Evolutionary conservation across 2,797 vertebrate genomes (phyloP).

Genomic region (Phataginus tricuspis): DNA sequence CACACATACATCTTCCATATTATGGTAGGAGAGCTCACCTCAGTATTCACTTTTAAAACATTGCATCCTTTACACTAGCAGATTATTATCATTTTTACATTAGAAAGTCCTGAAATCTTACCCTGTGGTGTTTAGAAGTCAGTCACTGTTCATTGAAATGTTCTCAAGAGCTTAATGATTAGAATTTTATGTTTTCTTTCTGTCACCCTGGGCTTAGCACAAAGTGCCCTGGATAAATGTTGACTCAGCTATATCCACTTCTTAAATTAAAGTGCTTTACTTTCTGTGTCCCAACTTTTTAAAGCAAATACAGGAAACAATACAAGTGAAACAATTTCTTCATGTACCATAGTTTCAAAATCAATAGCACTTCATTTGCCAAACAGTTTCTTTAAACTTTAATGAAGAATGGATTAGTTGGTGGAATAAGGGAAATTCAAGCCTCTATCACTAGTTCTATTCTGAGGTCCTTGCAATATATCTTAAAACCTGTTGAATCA

Average conservation of each 20-base stretch:
- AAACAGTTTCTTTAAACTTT: constrained; percentile 73
- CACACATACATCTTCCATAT: accelerated
- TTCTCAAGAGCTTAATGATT: constrained; percentile 33
- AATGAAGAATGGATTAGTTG: constrained; percentile 79
- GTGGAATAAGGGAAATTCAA: constrained; percentile 37
- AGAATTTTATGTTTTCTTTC: constrained; percentile 57
- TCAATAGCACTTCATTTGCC: constrained; percentile 73
- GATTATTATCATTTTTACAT: neutral
- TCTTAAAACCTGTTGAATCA: neutral
- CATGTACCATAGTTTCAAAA: constrained; percentile 68
- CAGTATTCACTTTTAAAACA: neutral
- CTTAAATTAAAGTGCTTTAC: constrained; percentile 62
- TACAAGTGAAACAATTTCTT: constrained; percentile 62
- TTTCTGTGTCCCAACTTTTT: constrained; percentile 67
- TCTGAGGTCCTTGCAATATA: neutral
- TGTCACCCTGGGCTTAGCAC: constrained; percentile 28
- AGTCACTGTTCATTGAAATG: constrained; percentile 13
- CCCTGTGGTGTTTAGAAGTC: neutral
- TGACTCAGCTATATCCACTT: constrained; percentile 56
- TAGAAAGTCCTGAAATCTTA: constrained; percentile 14
- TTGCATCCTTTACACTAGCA: neutral
- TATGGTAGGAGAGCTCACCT: neutral
- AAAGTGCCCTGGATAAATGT: constrained; percentile 57
- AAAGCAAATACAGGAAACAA: constrained; percentile 76
- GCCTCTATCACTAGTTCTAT: neutral